Evolutionary conservation across 2,888 invertebrate genomes (phyloP).

Genomic region (Hyles lineata): DNA sequence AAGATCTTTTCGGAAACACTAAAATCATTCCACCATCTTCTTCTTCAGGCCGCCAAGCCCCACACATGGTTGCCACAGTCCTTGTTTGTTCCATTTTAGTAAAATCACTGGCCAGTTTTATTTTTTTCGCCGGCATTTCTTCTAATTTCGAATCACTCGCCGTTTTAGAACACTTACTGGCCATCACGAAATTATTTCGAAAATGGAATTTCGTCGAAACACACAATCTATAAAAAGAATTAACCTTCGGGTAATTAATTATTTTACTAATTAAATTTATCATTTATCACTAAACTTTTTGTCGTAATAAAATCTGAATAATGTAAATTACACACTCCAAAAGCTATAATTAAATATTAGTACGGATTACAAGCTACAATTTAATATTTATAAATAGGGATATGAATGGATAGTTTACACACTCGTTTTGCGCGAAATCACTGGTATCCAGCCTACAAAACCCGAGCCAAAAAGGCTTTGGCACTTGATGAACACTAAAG

Average conservation of each 20-base stretch:
- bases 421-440: neutral
- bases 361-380: neutral
- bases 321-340: neutral
- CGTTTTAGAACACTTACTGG: slow-evolving; percentile 51
- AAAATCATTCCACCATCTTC: slow-evolving; percentile 77
- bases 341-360: neutral
- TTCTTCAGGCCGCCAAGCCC: slow-evolving; percentile 79
- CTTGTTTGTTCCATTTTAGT: slow-evolving; percentile 48
- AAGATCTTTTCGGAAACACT: slow-evolving; percentile 68
- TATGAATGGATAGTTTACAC: neutral
- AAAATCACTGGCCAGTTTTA: slow-evolving; percentile 52
- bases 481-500: neutral
- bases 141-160: slow-evolving; percentile 56
- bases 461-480: neutral
- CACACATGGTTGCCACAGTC: slow-evolving; percentile 81
- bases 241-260: slow-evolving; percentile 37
- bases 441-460: neutral
- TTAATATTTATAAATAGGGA: neutral
- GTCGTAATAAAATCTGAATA: neutral
- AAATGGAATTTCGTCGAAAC: slow-evolving; percentile 25
- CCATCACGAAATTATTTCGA: slow-evolving; percentile 53
- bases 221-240: slow-evolving; percentile 26
- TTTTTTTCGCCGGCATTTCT: slow-evolving; percentile 64
- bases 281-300: slow-evolving; percentile 9
- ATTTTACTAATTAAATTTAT: slow-evolving; percentile 41